Evolutionary conservation across 2,888 invertebrate genomes (phyloP).

Genomic region (Drosophila robusta): DNA sequence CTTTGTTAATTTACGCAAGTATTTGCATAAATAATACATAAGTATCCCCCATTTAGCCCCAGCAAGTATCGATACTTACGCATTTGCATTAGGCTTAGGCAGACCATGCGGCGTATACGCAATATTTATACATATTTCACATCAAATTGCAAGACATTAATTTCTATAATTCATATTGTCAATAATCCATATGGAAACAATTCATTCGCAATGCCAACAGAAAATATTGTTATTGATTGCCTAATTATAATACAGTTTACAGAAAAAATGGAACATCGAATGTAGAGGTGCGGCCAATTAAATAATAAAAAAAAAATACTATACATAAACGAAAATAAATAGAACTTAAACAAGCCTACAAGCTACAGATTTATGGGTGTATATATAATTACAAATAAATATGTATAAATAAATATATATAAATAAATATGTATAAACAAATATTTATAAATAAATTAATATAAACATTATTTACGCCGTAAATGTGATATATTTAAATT

Average conservation of each 20-base stretch:
- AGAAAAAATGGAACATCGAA: neutral
- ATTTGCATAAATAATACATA: constrained; percentile 74
- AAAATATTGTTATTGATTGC: constrained; percentile 31
- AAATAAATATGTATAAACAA: no score
- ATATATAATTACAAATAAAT: no score
- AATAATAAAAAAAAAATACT: no score
- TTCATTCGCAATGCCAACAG: neutral
- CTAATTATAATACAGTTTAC: constrained; percentile 1
- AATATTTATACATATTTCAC: constrained; percentile 47
- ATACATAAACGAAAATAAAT: no score
- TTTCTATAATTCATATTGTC: neutral
- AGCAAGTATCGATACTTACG: constrained; percentile 29
- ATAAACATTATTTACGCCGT: no score
- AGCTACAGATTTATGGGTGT: no score
- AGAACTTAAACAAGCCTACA: neutral
- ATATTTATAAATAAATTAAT: no score
- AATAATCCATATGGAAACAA: constrained; percentile 10
- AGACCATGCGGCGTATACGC: constrained; percentile 31
- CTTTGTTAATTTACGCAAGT: constrained; percentile 71
- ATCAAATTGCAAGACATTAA: constrained; percentile 16
- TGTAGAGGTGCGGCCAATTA: no score
- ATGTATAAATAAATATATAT: no score
- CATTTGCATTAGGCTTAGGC: neutral
- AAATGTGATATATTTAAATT: no score
- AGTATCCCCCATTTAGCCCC: neutral